phyloP scores from a whole-genome alignment of 2,797 vertebrate species.

The Oreochromis grahami region DNA sequence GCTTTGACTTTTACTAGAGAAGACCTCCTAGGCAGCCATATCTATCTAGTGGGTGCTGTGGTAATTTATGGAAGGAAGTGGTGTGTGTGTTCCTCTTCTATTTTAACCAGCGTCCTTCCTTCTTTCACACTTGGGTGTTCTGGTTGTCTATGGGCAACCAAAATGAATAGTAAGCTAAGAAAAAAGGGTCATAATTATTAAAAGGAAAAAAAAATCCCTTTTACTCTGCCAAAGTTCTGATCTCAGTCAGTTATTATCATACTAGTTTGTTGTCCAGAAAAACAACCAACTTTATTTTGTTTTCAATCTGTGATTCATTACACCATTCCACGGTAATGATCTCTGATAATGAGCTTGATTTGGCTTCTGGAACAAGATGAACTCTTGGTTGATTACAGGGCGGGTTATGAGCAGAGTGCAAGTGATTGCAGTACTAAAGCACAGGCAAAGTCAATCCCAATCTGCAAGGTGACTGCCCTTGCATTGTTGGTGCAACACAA shows the following conservation, averaged over 20 bases:
- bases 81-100: constrained; percentile 21
- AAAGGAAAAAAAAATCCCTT: background rate
- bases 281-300: background rate
- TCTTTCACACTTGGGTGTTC: constrained; percentile 5
- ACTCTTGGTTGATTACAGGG: constrained; percentile 42
- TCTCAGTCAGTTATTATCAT: background rate
- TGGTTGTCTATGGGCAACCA: background rate
- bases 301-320: constrained; percentile 1
- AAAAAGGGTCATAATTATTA: background rate
- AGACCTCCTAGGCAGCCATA: constrained; percentile 3
- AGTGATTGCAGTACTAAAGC: constrained; percentile 24
- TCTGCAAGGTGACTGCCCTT: constrained; percentile 9
- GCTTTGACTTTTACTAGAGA: background rate
- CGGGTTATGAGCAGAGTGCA: constrained; percentile 6
- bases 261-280: background rate
- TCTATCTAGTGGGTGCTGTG: constrained; percentile 19
- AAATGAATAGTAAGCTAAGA: background rate
- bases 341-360: constrained; percentile 25
- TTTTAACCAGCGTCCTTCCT: background rate
- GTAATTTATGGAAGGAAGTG: constrained; percentile 36
- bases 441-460: background rate
- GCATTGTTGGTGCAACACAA: background rate
- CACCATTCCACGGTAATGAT: constrained; percentile 11
- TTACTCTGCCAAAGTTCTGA: background rate
- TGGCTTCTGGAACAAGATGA: constrained; percentile 16